Evolutionary conservation across 2,797 vertebrate species (phyloP), one percentile per base, ranked within the genome.

Genomic region (Rhinatrema bivittatum): DNA sequence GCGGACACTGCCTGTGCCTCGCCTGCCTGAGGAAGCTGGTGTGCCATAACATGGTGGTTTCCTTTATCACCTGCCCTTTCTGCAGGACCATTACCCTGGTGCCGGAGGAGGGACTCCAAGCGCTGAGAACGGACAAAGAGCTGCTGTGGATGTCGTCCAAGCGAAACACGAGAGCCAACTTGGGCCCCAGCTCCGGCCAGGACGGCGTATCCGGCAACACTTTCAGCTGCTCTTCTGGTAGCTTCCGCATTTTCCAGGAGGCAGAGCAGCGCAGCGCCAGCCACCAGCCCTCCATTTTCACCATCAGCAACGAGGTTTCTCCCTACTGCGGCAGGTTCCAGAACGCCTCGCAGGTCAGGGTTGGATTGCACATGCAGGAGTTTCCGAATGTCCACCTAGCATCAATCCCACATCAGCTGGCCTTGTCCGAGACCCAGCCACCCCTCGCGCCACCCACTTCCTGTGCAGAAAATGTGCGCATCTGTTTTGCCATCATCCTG

Each of bases 61-160:
- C 65, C 41, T 70, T 62, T n/a, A 2, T 71, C 57, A 57, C 59
- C 38, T 77, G 71, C 25, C 74, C 74, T 10, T 75, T 73, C 55
- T 75, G 74, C 62, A 66, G 72, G 46, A 53, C 1, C 7, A 69
- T 68, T 46, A 67, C 62, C 1, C 27, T 59, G 14, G 25, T 74
- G 32, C 69, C 71, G 0, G 49, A 66, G 10, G 27, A 12, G 7
- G 60, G 42, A 2, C n/a, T 20, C 15, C 8, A 17, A 15, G 29
- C 31, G 7, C 15, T 58, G 31, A 39, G 21, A 32, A 25, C 53
- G 0, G 38, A 62, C 2, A 44, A 58, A 20, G 33, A 31, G 1
- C 42, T 37, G 17, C 30, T 2, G 6, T 22, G 5, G 5, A 10
- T 1, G 0, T 7, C 6, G 0, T 6, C 4, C 2, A 5, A 1